Conservation (phyloP, 1,140 invertebrate genomes). For the Teleopsis dalmanni region DNA sequence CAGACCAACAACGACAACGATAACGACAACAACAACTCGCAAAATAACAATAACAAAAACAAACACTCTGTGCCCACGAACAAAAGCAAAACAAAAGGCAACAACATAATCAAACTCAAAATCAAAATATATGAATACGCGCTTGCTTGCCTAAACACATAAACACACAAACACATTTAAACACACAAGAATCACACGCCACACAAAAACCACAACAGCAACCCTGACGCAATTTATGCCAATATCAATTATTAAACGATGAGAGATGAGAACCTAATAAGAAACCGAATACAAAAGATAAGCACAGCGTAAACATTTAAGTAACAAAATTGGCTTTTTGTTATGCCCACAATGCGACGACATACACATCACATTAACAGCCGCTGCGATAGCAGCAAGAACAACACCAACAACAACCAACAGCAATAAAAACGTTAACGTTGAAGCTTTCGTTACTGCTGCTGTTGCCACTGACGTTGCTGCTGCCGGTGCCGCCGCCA, state of each 20-base stretch:
- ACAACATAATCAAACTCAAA: too few species aligned
- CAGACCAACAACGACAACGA: too few species aligned
- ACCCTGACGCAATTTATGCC: constrained; percentile 3
- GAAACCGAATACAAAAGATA: constrained; percentile 44
- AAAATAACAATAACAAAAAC: too few species aligned
- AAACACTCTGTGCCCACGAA: too few species aligned
- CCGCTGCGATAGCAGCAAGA: background rate
- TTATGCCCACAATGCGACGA: constrained; percentile 18
- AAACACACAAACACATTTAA: background rate
- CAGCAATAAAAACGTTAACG: too few species aligned
- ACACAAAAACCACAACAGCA: constrained; percentile 1
- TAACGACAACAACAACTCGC: too few species aligned
- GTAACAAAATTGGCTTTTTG: constrained; percentile 44
- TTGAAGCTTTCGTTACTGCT: constrained; percentile 19
- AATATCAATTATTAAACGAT: constrained; percentile 39
- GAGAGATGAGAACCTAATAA: constrained; percentile 44
- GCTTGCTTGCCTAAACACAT: background rate
- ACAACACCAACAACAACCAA: too few species aligned
- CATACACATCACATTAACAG: background rate
- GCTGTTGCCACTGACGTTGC: constrained; percentile 31
- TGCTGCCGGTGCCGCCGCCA: constrained; percentile 23
- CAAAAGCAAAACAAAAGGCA: too few species aligned
- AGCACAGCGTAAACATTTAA: constrained; percentile 44
- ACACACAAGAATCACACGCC: background rate
- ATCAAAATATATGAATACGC: too few species aligned